Evolutionary conservation across 2,888 invertebrate genomes (phyloP).

Genomic region (Fragum fragum): DNA sequence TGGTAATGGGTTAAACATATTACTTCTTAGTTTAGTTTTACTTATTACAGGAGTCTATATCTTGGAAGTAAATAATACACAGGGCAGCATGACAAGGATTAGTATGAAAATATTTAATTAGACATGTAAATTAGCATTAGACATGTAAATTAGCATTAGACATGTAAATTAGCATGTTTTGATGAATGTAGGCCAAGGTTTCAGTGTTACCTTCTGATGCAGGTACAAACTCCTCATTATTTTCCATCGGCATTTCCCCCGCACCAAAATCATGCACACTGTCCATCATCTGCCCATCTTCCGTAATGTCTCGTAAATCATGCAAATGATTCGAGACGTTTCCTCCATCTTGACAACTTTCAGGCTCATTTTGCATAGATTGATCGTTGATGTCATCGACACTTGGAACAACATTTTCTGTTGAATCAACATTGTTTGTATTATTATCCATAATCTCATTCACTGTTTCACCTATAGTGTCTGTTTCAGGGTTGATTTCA

Average conservation of each 20-base stretch:
- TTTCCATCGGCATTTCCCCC: slow-evolving; percentile 75
- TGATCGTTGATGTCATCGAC: slow-evolving; percentile 30
- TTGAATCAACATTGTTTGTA: not conserved
- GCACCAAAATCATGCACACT: slow-evolving; percentile 80
- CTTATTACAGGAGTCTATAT: too few species aligned
- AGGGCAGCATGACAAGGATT: too few species aligned
- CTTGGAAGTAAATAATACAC: too few species aligned
- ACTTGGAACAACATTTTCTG: not conserved
- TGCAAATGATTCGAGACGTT: slow-evolving; percentile 34
- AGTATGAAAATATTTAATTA: too few species aligned
- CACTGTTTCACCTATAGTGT: not conserved
- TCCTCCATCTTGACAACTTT: not conserved
- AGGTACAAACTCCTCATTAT: slow-evolving; percentile 78
- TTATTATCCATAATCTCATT: not conserved
- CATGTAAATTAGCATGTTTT: too few species aligned
- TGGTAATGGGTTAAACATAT: too few species aligned
- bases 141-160: too few species aligned
- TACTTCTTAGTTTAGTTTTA: too few species aligned
- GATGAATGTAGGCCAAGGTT: too few species aligned
- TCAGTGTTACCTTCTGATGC: slow-evolving; percentile 75
- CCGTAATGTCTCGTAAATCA: slow-evolving; percentile 19
- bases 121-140: too few species aligned
- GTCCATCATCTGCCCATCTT: slow-evolving; percentile 64
- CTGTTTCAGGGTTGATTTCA: slow-evolving; percentile 10
- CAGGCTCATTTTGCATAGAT: slow-evolving; percentile 23